Conservation (phyloP, 2,888 invertebrate genomes). For the Perizoma affinitatum region DNA sequence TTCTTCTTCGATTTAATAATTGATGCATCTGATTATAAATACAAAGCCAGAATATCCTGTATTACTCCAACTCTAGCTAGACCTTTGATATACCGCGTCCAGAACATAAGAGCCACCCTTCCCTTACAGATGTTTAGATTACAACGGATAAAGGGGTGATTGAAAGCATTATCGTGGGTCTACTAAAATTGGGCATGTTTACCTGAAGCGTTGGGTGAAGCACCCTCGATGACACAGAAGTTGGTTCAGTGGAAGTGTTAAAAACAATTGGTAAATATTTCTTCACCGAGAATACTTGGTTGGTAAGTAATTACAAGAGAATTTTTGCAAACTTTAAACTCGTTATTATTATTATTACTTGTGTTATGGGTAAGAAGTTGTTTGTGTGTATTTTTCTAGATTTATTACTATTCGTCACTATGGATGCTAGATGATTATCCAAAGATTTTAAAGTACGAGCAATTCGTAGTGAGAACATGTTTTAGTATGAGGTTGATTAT, state of each 20-base stretch:
- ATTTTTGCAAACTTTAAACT: no score
- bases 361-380: no score
- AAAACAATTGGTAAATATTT: slow-evolving; percentile 4
- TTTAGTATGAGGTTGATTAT: no score
- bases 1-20: slow-evolving; percentile 49
- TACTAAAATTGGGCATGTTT: slow-evolving; percentile 61
- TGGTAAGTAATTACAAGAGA: no score
- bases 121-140: slow-evolving; percentile 54
- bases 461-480: no score
- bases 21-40: slow-evolving; percentile 62
- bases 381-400: no score
- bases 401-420: no score
- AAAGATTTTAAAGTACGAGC: no score
- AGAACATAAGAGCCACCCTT: slow-evolving; percentile 45
- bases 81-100: slow-evolving; percentile 54
- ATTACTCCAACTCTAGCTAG: slow-evolving; percentile 48
- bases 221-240: slow-evolving; percentile 53
- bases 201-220: slow-evolving; percentile 68
- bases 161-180: slow-evolving; percentile 62
- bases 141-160: slow-evolving; percentile 63
- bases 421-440: no score
- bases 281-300: neutral
- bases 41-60: slow-evolving; percentile 57
- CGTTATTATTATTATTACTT: no score
- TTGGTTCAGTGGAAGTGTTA: slow-evolving; percentile 45